Conservation (phyloP, 2,888 invertebrate genomes). For the Macrosoma leucophasiata region DNA sequence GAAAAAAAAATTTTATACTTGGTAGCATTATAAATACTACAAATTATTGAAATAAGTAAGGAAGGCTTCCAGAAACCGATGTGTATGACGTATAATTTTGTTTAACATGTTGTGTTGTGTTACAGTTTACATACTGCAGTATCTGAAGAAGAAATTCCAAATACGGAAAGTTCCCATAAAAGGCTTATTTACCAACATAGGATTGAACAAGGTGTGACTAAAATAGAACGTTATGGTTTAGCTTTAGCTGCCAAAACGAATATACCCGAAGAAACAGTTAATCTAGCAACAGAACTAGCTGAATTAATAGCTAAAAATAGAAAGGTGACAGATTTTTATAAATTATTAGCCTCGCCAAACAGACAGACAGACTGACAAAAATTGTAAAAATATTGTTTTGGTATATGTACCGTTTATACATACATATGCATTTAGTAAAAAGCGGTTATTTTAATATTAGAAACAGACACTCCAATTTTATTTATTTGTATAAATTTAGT, state of each 20-base stretch:
- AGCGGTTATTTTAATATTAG: not conserved
- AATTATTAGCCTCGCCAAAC: not conserved
- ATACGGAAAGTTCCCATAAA: constrained; percentile 35
- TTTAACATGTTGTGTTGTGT: constrained; percentile 12
- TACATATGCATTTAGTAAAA: not conserved
- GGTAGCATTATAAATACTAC: not conserved
- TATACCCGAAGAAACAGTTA: constrained; percentile 74
- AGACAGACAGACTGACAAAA: not conserved
- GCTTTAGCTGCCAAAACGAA: constrained; percentile 77
- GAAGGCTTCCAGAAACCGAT: no score
- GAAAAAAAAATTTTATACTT: no score
- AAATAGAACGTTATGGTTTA: constrained; percentile 79
- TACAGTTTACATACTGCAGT: constrained; percentile 58
- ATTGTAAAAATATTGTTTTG: not conserved
- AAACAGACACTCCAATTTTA: not conserved
- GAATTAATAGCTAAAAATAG: constrained; percentile 45
- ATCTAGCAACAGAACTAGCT: constrained; percentile 67
- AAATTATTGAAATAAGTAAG: no score
- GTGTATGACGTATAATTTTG: no score
- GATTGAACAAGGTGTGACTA: constrained; percentile 76
- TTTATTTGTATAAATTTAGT: no score
- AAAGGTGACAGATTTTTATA: constrained; percentile 39
- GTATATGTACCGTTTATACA: not conserved
- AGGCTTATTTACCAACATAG: constrained; percentile 79
- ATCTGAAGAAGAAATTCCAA: constrained; percentile 42